Base-by-base conservation (phyloP, 2,888 invertebrate genomes). In the Toxonevra muliebris region DNA sequence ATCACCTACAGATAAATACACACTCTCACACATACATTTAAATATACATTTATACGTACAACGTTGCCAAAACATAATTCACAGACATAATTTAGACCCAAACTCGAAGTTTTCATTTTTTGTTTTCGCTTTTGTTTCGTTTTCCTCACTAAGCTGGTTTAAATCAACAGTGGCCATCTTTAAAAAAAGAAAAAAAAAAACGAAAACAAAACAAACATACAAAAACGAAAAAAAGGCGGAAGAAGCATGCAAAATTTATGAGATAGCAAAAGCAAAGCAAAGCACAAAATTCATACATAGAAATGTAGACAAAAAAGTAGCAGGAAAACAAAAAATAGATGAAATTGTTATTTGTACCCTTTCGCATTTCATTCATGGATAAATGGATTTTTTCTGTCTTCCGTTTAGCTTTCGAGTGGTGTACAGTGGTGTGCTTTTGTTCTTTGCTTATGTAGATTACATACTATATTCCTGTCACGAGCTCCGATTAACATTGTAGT, bases 231-330 rank as follows among this genome's bases (percentile, higher is more conserved):
- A 54, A 53, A 55, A 50, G 30, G 11, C 12, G 60, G 43, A 58
- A 61, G 57, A 41, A 30, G 57, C 13, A 65, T 67, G 67, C 48
- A 62, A 70, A 30, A 70, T 67, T 67, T 68, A 65, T 65, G 65
- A 60, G 65, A 65, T 62, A 61, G 50, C 53, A 61, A 68, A 60
- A 41, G 50, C 30, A 68, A 60, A 41, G 50, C 30, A 30, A 30
- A 30, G 30, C 30, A 30, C 30, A 30, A 30, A 30, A n/a, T n/a
- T n/a, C n/a, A n/a, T n/a, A 30, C 20, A 45, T 17, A 15, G 1
- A 57, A 40, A 13, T 17, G 17, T 42, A 13, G 15, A 12, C 15
- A 13, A 12, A n/a, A 20, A 57, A 57, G 40, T 4, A n/a, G 15
- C 15, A 30, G 15, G 40, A 1, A 54, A 41, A 57, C 59, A 59